Evolutionary conservation across 2,888 invertebrate species (phyloP).

Genomic region (Aphidoletes aphidimyza): DNA sequence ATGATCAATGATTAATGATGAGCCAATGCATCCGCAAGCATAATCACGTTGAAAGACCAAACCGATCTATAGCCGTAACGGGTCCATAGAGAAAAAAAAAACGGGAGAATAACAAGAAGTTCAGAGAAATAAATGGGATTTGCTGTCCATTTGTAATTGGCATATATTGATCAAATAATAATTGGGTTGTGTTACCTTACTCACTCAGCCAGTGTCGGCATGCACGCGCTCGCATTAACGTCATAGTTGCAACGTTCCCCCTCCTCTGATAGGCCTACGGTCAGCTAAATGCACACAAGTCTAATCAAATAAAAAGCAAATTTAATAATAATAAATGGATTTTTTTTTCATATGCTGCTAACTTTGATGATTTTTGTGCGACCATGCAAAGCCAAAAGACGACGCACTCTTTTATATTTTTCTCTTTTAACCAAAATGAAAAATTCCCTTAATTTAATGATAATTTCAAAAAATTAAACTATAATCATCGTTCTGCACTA

Average conservation of each 20-base stretch:
- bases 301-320: slow-evolving; percentile 42
- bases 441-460: slow-evolving; percentile 2
- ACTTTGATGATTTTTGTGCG: too few relatives aligned
- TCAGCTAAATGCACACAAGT: background rate
- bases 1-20: slow-evolving; percentile 41
- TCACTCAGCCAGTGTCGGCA: background rate
- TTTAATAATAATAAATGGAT: slow-evolving; percentile 41
- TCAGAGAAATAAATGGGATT: slow-evolving; percentile 34
- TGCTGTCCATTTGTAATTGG: slow-evolving; percentile 33
- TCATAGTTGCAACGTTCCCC: background rate
- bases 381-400: background rate
- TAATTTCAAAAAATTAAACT: slow-evolving; percentile 38
- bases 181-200: slow-evolving; percentile 15
- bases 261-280: background rate
- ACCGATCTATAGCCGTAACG: background rate
- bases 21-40: slow-evolving; percentile 3
- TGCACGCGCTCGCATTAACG: background rate
- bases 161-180: slow-evolving; percentile 44
- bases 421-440: background rate
- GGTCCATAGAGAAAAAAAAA: background rate
- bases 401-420: slow-evolving; percentile 12
- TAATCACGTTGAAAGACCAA: background rate
- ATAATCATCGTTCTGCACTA: slow-evolving; percentile 1
- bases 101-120: background rate
- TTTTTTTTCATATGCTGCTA: background rate